phyloP scores from a whole-genome alignment of 1,140 invertebrate genomes.

The Drosophila azteca region DNA sequence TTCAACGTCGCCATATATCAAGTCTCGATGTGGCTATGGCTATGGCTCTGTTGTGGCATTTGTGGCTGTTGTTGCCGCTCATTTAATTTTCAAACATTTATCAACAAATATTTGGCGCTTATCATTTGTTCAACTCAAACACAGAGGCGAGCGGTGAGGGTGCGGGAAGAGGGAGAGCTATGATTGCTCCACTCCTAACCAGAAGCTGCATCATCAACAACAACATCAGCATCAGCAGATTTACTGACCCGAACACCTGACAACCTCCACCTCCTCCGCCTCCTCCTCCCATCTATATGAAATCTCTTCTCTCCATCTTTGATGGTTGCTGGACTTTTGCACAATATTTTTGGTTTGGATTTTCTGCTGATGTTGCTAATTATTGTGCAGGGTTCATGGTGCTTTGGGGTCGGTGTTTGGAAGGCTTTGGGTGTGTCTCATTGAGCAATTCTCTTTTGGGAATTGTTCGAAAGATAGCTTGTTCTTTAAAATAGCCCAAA shows the following conservation, averaged over 20 bases:
- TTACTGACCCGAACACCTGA: slow-evolving; percentile 50
- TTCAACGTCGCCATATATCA: slow-evolving; percentile 54
- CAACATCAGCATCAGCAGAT: slow-evolving; percentile 27
- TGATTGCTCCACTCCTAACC: slow-evolving; percentile 19
- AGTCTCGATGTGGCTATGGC: slow-evolving; percentile 13
- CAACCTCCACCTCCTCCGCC: background rate
- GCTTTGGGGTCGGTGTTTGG: too few relatives aligned
- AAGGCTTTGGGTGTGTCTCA: too few relatives aligned
- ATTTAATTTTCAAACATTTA: slow-evolving; percentile 81
- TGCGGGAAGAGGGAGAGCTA: too few relatives aligned
- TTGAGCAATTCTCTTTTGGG: too few relatives aligned
- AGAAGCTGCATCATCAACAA: slow-evolving; percentile 34
- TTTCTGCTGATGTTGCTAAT: too few relatives aligned
- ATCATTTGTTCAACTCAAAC: slow-evolving; percentile 70
- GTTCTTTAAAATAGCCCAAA: too few relatives aligned
- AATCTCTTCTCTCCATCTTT: slow-evolving; percentile 11
- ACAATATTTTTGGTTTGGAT: slow-evolving; percentile 1
- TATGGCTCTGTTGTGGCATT: background rate
- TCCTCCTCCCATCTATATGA: slow-evolving; percentile 4
- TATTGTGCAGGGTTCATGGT: too few relatives aligned
- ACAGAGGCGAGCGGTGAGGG: background rate
- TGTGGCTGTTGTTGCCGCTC: slow-evolving; percentile 53
- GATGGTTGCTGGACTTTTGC: slow-evolving; percentile 10
- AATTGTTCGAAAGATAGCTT: too few relatives aligned
- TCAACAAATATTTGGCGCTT: slow-evolving; percentile 78